Evolutionary conservation across 2,888 invertebrate species (phyloP).

Genomic region (Amphiduros pacificus): DNA sequence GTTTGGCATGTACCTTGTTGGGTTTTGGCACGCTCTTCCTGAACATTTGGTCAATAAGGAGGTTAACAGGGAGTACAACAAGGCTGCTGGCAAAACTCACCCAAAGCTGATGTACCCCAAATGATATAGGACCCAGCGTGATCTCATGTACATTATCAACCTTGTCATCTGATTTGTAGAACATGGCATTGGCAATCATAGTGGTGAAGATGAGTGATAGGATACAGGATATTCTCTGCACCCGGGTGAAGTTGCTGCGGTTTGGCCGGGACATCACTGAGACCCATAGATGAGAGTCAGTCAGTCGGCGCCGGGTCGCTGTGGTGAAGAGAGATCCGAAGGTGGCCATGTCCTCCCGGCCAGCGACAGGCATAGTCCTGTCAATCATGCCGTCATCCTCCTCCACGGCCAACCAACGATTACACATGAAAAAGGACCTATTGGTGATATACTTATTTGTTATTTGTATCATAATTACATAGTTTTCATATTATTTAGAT

Average conservation of each 20-base stretch:
- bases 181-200: slow-evolving; percentile 65
- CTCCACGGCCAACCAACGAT: slow-evolving; percentile 63
- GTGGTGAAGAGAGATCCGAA: slow-evolving; percentile 61
- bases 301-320: slow-evolving; percentile 57
- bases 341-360: slow-evolving; percentile 59
- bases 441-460: no score
- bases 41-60: slow-evolving; percentile 60
- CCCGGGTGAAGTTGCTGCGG: slow-evolving; percentile 60
- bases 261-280: slow-evolving; percentile 63
- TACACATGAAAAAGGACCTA: slow-evolving; percentile 60
- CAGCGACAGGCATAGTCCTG: slow-evolving; percentile 61
- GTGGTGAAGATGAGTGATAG: slow-evolving; percentile 61
- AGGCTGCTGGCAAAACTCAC: slow-evolving; percentile 50
- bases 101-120: slow-evolving; percentile 39
- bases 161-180: slow-evolving; percentile 53
- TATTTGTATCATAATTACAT: no score
- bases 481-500: no score
- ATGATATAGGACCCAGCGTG: slow-evolving; percentile 61
- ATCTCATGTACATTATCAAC: slow-evolving; percentile 42
- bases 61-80: slow-evolving; percentile 60
- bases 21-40: slow-evolving; percentile 42
- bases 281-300: slow-evolving; percentile 64
- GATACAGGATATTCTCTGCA: slow-evolving; percentile 60
- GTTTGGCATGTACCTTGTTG: slow-evolving; percentile 3
- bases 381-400: slow-evolving; percentile 63